Evolutionary conservation across 2,888 invertebrate genomes (phyloP).

Genomic region (Lasioglossum lativentre): DNA sequence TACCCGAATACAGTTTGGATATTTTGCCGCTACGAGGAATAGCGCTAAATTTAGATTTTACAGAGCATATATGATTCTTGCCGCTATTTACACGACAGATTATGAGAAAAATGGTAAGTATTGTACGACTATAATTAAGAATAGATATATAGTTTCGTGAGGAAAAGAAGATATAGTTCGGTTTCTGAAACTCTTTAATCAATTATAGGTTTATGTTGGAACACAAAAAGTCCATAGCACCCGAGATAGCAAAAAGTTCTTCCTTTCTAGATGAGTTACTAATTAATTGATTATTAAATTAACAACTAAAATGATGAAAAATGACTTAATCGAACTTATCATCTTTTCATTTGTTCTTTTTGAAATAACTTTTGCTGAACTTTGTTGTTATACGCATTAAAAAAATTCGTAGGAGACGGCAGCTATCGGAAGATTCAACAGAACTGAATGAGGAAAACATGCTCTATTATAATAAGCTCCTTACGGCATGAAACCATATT

Average conservation of each 20-base stretch:
- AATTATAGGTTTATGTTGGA: background rate
- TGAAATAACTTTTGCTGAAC: background rate
- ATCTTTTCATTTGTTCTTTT: background rate
- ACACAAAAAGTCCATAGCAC: background rate
- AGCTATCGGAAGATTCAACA: background rate
- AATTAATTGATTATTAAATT: background rate
- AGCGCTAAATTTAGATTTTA: background rate
- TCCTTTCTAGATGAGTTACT: background rate
- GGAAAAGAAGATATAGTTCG: no score
- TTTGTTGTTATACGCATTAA: background rate
- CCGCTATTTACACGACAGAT: background rate
- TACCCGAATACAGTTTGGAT: no score
- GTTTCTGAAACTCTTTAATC: no score
- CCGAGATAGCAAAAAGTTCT: no score
- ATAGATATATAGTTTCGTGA: no score
- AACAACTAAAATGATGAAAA: background rate
- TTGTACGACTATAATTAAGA: no score
- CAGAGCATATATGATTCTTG: background rate
- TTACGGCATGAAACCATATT: conserved; percentile 67
- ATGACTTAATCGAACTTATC: background rate
- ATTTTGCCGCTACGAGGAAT: background rate
- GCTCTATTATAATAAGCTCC: conserved; percentile 55
- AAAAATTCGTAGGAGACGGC: background rate
- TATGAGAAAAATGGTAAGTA: no score
- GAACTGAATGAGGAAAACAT: conserved; percentile 23